A percentile compares a stretch with the other conserved stretches of the same genome.
Conservation (phyloP, 2,888 invertebrate genomes). For the Xylota segnis region DNA sequence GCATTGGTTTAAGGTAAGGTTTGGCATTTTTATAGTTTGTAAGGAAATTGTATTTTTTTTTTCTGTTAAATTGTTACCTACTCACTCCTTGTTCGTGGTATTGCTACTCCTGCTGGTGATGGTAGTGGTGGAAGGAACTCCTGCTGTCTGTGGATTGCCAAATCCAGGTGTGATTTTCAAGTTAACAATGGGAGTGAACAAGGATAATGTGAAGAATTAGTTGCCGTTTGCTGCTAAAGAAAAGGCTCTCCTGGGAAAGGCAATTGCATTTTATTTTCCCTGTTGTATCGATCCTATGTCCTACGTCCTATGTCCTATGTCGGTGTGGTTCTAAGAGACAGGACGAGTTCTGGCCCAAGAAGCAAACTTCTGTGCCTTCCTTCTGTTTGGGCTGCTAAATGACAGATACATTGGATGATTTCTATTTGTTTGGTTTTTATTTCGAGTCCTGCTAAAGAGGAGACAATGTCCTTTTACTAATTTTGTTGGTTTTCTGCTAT, state of each 20-base stretch:
- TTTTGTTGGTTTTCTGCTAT: constrained; percentile 70
- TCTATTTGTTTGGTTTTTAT: constrained; percentile 42
- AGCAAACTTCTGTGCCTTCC: constrained; percentile 29
- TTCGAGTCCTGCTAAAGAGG: constrained; percentile 23
- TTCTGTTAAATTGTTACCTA: neutral
- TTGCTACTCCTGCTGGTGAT: constrained; percentile 58
- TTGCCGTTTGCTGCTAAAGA: constrained; percentile 56
- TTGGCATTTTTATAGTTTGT: constrained; percentile 48
- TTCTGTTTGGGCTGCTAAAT: constrained; percentile 60
- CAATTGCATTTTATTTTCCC: constrained; percentile 61
- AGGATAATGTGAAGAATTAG: constrained; percentile 73
- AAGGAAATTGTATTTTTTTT: constrained; percentile 31
- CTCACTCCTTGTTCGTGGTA: constrained; percentile 43
- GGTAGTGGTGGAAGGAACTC: neutral
- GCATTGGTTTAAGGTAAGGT: constrained; percentile 15
- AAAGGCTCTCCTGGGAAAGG: constrained; percentile 50
- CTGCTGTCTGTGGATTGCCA: constrained; percentile 63
- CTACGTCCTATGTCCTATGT: constrained; percentile 48
- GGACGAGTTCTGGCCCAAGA: too few relatives aligned
- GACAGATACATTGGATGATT: constrained; percentile 61
- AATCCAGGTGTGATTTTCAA: constrained; percentile 73
- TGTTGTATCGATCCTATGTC: constrained; percentile 5
- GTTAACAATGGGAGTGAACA: constrained; percentile 73
- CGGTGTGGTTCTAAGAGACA: constrained; percentile 29
- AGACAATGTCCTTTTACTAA: constrained; percentile 63